Conservation (phyloP, 2,888 invertebrate species). For the Caenorhabditis sp. region DNA sequence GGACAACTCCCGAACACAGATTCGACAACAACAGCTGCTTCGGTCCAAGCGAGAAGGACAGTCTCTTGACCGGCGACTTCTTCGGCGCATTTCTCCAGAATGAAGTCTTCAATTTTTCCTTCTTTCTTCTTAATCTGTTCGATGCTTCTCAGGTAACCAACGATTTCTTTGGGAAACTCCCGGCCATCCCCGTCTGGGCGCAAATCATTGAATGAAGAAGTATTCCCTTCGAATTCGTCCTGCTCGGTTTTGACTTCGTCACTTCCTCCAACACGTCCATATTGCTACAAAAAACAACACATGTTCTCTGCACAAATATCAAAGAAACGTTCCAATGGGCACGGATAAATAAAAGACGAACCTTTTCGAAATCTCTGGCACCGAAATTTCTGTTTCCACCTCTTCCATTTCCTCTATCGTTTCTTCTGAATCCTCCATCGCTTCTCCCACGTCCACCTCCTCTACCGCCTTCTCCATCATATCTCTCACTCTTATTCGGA, state of each 20-base stretch:
- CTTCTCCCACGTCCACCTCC: constrained; percentile 10
- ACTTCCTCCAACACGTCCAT: constrained; percentile 56
- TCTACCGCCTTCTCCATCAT: background rate
- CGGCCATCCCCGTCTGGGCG: constrained; percentile 55
- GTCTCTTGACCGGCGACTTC: constrained; percentile 71
- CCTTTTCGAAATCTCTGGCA: constrained; percentile 54
- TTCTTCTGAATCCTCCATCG: constrained; percentile 26
- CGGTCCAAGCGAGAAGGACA: constrained; percentile 67
- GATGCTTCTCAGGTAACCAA: constrained; percentile 69
- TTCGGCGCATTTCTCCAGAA: constrained; percentile 67
- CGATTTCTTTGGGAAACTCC: constrained; percentile 72
- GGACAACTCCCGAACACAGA: constrained; percentile 62
- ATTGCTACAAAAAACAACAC: constrained; percentile 43
- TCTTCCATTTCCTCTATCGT: constrained; percentile 25
- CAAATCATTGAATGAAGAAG: constrained; percentile 8
- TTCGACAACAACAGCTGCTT: constrained; percentile 67
- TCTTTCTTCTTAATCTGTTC: constrained; percentile 64
- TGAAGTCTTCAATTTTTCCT: constrained; percentile 62
- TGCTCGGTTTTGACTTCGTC: constrained; percentile 10
- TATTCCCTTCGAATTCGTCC: background rate
- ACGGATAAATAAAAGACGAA: no score
- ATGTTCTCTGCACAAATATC: no score
- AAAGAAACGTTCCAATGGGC: no score
- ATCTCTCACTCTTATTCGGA: constrained; percentile 27
- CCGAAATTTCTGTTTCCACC: constrained; percentile 29